Evolutionary conservation across 2,888 invertebrate genomes (phyloP).

Genomic region (Sinopyrophorus schimmeli): DNA sequence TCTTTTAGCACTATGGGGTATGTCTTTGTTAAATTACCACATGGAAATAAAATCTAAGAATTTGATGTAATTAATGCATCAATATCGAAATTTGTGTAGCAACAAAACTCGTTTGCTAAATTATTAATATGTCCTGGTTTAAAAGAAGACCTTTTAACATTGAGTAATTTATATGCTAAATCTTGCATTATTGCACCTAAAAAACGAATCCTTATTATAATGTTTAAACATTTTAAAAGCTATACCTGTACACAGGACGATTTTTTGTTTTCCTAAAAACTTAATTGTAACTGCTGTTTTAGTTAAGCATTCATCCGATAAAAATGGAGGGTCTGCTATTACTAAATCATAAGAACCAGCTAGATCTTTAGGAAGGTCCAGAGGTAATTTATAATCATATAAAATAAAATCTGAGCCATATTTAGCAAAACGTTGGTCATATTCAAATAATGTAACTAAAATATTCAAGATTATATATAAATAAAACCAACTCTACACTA

Average conservation of each 20-base stretch:
- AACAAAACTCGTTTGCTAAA: slow-evolving; percentile 90
- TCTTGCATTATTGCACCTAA: slow-evolving; percentile 77
- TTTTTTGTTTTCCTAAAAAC: slow-evolving; percentile 69
- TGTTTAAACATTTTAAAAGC: neutral
- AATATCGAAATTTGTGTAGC: slow-evolving; percentile 82
- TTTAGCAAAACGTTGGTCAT: slow-evolving; percentile 78
- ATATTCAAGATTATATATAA: slow-evolving; percentile 6
- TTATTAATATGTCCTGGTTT: slow-evolving; percentile 84
- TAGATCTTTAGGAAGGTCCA: slow-evolving; percentile 66
- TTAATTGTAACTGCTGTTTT: slow-evolving; percentile 81
- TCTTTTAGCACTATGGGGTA: too few species aligned
- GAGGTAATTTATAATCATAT: slow-evolving; percentile 86
- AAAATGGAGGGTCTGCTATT: slow-evolving; percentile 92
- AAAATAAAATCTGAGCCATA: slow-evolving; percentile 78
- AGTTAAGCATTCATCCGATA: slow-evolving; percentile 87
- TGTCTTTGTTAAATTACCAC: too few species aligned
- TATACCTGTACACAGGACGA: slow-evolving; percentile 85
- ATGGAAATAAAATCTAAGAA: too few species aligned
- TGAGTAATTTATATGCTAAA: slow-evolving; percentile 65
- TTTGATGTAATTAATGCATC: slow-evolving; percentile 15
- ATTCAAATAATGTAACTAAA: slow-evolving; percentile 64
- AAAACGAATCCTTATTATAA: too few species aligned
- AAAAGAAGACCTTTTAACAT: slow-evolving; percentile 69
- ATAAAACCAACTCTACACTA: neutral
- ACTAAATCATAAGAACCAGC: slow-evolving; percentile 75